Percentiles rank a stretch among this genome's conserved stretches.
Conservation (phyloP, 2,888 invertebrate genomes). For the Galeopsomyia nigrocyanea region DNA sequence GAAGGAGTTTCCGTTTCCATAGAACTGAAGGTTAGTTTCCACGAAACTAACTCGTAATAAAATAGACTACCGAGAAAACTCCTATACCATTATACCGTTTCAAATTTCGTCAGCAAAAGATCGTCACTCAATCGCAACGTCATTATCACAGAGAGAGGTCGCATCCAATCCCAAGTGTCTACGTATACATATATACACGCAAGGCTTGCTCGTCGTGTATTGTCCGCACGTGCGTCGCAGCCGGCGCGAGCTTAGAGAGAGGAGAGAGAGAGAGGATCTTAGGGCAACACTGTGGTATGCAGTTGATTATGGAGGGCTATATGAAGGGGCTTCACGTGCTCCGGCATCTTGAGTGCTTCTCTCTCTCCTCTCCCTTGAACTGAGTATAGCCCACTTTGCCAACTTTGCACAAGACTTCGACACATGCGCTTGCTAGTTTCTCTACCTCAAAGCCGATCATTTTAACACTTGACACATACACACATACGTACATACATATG, state of each 20-base stretch:
- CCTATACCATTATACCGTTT: too few relatives aligned
- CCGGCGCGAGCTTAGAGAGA: constrained; percentile 18
- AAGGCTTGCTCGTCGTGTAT: constrained; percentile 2
- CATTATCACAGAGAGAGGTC: too few relatives aligned
- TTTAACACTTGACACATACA: constrained; percentile 11
- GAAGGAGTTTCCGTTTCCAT: too few relatives aligned
- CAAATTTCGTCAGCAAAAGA: too few relatives aligned
- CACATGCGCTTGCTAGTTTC: not conserved
- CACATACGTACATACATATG: too few relatives aligned
- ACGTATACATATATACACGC: not conserved
- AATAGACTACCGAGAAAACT: too few relatives aligned
- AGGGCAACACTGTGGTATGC: constrained; percentile 66
- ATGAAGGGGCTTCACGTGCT: constrained; percentile 68
- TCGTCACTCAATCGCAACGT: too few relatives aligned
- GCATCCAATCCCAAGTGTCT: too few relatives aligned
- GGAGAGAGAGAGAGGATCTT: constrained; percentile 6
- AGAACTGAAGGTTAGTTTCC: too few relatives aligned
- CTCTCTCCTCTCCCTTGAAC: constrained; percentile 49
- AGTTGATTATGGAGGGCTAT: constrained; percentile 69
- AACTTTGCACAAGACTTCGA: constrained; percentile 1
- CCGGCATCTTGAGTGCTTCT: constrained; percentile 68
- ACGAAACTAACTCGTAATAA: too few relatives aligned
- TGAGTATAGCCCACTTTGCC: constrained; percentile 35
- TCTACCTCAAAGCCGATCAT: constrained; percentile 21
- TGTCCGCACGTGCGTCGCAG: constrained; percentile 33